Evolutionary conservation across 64 coral and sea anemone genomes (phyloP).

Genomic region (Pocillopora verrucosa): DNA sequence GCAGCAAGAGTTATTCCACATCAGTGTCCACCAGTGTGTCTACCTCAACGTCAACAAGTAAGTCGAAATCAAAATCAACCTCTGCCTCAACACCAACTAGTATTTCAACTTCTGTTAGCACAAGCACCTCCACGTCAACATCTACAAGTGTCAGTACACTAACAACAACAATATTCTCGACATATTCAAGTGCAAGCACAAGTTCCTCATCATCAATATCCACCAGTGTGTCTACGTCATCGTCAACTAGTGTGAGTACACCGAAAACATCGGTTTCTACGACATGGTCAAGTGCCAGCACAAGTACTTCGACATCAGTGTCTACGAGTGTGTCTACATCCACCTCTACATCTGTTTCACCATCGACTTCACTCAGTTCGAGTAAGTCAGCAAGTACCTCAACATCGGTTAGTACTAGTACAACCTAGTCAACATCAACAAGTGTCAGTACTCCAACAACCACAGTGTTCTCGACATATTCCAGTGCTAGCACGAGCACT

Average conservation of each 20-base stretch:
- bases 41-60: too few species aligned
- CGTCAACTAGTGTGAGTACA: not conserved
- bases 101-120: too few species aligned
- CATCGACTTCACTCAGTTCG: not conserved
- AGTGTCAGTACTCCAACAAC: constrained; percentile 32
- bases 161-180: constrained; percentile 21
- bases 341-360: not conserved
- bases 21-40: too few species aligned
- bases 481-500: not conserved
- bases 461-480: not conserved
- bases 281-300: not conserved
- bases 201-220: not conserved
- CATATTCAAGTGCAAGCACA: not conserved
- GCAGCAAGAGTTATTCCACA: too few species aligned
- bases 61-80: too few species aligned
- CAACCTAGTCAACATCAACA: not conserved
- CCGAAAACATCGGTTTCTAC: not conserved
- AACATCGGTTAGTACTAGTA: not conserved
- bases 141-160: not conserved
- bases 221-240: constrained; percentile 15
- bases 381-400: not conserved
- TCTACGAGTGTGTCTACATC: too few species aligned
- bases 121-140: too few species aligned
- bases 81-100: too few species aligned
- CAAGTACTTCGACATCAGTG: constrained; percentile 18